Evolutionary conservation across 2,888 invertebrate genomes (phyloP).

Genomic region (Enoplolaimus lenunculus): DNA sequence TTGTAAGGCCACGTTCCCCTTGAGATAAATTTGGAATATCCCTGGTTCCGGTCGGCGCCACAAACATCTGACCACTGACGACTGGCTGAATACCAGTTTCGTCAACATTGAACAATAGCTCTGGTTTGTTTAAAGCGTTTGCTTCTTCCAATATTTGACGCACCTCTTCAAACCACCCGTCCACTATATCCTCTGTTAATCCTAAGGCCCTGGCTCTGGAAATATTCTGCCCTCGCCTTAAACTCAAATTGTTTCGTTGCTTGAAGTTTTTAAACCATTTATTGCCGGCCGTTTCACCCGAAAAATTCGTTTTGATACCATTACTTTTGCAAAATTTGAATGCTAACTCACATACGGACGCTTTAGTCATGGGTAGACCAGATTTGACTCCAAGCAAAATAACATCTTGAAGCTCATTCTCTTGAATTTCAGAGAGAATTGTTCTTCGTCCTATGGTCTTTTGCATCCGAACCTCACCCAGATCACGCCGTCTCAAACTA

Average conservation of each 20-base stretch:
- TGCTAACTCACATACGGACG: background rate
- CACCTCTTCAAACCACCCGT: no score
- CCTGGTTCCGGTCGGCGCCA: background rate
- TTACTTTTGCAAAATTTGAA: background rate
- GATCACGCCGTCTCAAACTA: no score
- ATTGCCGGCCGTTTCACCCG: no score
- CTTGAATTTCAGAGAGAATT: background rate
- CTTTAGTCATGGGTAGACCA: background rate
- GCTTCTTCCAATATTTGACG: no score
- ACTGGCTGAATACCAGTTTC: constrained; percentile 13
- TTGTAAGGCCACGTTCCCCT: no score
- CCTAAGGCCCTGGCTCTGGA: background rate
- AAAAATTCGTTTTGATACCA: background rate
- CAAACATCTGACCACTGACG: background rate
- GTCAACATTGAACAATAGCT: background rate
- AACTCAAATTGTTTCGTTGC: background rate
- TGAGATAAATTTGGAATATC: constrained; percentile 1
- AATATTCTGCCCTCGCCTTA: background rate
- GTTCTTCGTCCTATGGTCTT: background rate
- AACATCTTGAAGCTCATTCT: background rate
- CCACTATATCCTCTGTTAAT: no score
- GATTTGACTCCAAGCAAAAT: background rate
- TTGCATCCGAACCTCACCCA: no score
- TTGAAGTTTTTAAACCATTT: background rate
- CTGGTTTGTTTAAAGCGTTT: background rate